phyloP scores from a whole-genome alignment of 92 coral and sea anemone genomes.

The Plumapathes pennacea region DNA sequence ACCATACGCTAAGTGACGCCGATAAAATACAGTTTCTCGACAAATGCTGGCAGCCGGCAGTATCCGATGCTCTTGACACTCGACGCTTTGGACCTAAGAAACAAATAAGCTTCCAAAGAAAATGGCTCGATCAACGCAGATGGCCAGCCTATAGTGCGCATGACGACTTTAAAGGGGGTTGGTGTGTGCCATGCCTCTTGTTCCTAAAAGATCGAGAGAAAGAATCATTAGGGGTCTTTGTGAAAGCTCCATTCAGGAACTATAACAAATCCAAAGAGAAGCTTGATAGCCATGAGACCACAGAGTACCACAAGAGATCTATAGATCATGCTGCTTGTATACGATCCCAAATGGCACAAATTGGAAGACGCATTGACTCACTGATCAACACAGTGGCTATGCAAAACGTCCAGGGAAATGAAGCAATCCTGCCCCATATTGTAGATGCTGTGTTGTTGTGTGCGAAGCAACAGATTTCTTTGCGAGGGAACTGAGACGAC shows the following conservation, averaged over 20 bases:
- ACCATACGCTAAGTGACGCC: constrained; percentile 25
- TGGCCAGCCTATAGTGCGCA: constrained; percentile 62
- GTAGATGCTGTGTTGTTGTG: constrained; percentile 58
- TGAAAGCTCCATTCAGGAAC: constrained; percentile 42
- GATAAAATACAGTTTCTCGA: constrained; percentile 55
- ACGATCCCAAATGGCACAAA: constrained; percentile 28
- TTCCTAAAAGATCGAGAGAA: constrained; percentile 45
- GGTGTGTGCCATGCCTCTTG: constrained; percentile 29
- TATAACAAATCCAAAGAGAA: constrained; percentile 46
- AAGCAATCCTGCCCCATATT: constrained; percentile 60
- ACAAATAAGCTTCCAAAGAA: constrained; percentile 49
- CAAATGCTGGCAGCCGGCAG: constrained; percentile 59
- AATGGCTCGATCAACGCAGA: constrained; percentile 57
- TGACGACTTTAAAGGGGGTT: constrained; percentile 19
- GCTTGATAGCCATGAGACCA: constrained; percentile 32
- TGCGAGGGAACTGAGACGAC: constrained; percentile 66
- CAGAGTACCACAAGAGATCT: constrained; percentile 32
- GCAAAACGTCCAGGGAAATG: constrained; percentile 23
- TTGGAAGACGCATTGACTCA: constrained; percentile 29
- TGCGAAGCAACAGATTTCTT: constrained; percentile 65
- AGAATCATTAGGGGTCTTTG: constrained; percentile 40
- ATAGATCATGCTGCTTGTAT: constrained; percentile 18
- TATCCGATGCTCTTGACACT: constrained; percentile 31
- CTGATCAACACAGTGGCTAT: constrained; percentile 28
- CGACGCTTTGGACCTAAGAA: constrained; percentile 27